Conservation (phyloP, 2,888 invertebrate species). For the Agonopterix alstromeriana region DNA sequence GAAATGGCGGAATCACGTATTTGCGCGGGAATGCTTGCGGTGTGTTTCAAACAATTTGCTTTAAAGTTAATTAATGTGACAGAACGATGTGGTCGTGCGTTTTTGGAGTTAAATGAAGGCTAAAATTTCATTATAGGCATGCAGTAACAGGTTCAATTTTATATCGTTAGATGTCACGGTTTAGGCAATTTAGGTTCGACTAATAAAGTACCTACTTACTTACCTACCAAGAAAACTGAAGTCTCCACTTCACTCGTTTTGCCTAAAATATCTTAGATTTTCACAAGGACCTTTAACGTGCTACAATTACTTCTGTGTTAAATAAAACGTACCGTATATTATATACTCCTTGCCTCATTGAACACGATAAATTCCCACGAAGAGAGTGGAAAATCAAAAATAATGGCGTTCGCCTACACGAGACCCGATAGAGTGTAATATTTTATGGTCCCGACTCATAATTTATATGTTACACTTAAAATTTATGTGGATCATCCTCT, state of each 20-base stretch:
- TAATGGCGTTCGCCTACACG: slow-evolving; percentile 13
- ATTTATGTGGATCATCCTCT: slow-evolving; percentile 10
- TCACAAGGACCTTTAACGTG: too few relatives aligned
- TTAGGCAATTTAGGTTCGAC: too few relatives aligned
- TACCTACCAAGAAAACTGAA: too few relatives aligned
- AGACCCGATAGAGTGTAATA: slow-evolving; percentile 14
- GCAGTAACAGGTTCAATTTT: not conserved
- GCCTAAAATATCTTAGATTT: too few relatives aligned
- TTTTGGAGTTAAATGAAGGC: too few relatives aligned
- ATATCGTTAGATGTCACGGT: too few relatives aligned
- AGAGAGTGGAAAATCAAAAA: slow-evolving; percentile 15
- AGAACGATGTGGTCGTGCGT: not conserved
- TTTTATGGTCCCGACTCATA: slow-evolving; percentile 14
- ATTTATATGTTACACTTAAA: slow-evolving; percentile 12
- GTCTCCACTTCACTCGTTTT: too few relatives aligned
- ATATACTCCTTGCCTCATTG: slow-evolving; percentile 8
- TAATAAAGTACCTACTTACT: too few relatives aligned
- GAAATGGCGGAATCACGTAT: slow-evolving; percentile 39
- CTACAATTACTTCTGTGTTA: not conserved
- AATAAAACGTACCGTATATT: slow-evolving; percentile 10
- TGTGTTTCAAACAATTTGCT: slow-evolving; percentile 13
- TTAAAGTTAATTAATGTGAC: slow-evolving; percentile 14
- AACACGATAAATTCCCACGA: slow-evolving; percentile 14
- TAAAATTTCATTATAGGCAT: not conserved
- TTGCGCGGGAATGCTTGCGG: slow-evolving; percentile 12